Evolutionary conservation across 2,797 vertebrate species (phyloP).

Genomic region (Heliangelus exortis): DNA sequence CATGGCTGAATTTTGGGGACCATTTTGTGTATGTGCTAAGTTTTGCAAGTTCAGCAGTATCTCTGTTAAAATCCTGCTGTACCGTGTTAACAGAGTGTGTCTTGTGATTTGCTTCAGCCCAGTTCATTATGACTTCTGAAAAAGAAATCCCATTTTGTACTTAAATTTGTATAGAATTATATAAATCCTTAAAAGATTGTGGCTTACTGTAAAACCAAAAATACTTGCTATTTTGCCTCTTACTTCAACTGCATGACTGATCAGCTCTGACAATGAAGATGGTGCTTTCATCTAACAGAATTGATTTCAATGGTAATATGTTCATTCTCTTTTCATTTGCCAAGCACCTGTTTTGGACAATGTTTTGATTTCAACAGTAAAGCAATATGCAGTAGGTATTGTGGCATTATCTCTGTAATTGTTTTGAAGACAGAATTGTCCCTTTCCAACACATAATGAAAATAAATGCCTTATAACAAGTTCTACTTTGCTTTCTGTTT

Average conservation of each 20-base stretch:
- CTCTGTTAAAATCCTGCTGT: slow-evolving; percentile 18
- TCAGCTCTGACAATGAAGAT: background rate
- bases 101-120: slow-evolving; percentile 24
- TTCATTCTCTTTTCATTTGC: slow-evolving; percentile 19
- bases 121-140: slow-evolving; percentile 25
- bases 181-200: slow-evolving; percentile 26
- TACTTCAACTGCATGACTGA: background rate
- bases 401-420: slow-evolving; percentile 59
- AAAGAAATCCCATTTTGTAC: slow-evolving; percentile 27
- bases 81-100: slow-evolving; percentile 18
- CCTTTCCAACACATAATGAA: slow-evolving; percentile 55
- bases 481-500: background rate
- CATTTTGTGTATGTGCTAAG: background rate
- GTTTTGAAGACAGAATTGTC: slow-evolving; percentile 44
- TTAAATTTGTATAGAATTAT: slow-evolving; percentile 21
- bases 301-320: slow-evolving; percentile 11
- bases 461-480: slow-evolving; percentile 67
- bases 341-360: slow-evolving; percentile 3
- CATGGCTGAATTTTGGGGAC: slow-evolving; percentile 42
- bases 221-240: slow-evolving; percentile 6
- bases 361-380: slow-evolving; percentile 35
- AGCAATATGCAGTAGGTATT: slow-evolving; percentile 49
- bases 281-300: slow-evolving; percentile 55
- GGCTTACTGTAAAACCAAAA: slow-evolving; percentile 59
- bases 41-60: background rate